These are phyloP conservation scores for Oryzaephilus surinamensis DNA, from an alignment of 1,140 invertebrate species.

Conservation along the genomic window DNA sequence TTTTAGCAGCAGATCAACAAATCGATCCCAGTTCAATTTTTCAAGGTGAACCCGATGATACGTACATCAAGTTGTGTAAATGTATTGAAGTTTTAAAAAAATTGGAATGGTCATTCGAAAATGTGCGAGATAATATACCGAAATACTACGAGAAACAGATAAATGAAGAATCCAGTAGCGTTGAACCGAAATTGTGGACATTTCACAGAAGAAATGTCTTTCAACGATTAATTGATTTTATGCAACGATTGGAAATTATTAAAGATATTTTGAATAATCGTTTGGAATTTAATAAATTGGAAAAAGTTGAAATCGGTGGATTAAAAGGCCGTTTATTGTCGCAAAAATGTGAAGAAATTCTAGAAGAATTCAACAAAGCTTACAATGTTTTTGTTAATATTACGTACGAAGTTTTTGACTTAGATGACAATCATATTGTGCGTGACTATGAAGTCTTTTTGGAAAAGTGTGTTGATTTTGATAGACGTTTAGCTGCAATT, in stretches of 20 bases:
- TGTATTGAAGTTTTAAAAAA: slow-evolving; percentile 40
- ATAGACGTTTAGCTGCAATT: slow-evolving; percentile 62
- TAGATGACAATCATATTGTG: slow-evolving; percentile 54
- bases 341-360: slow-evolving; percentile 41
- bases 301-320: slow-evolving; percentile 76
- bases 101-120: slow-evolving; percentile 38
- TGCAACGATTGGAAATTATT: slow-evolving; percentile 47
- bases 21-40: slow-evolving; percentile 54
- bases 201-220: slow-evolving; percentile 65
- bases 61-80: slow-evolving; percentile 40
- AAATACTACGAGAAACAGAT: slow-evolving; percentile 42
- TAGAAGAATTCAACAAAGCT: slow-evolving; percentile 58
- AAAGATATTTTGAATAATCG: slow-evolving; percentile 61
- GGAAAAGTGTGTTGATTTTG: slow-evolving; percentile 49
- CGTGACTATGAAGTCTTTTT: slow-evolving; percentile 51
- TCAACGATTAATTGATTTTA: slow-evolving; percentile 55
- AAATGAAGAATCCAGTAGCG: too few relatives aligned
- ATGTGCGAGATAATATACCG: slow-evolving; percentile 43
- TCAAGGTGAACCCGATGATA: slow-evolving; percentile 59
- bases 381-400: slow-evolving; percentile 60
- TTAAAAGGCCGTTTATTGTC: slow-evolving; percentile 57
- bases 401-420: slow-evolving; percentile 56
- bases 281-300: slow-evolving; percentile 73
- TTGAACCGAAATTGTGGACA: slow-evolving; percentile 55
- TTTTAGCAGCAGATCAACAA: slow-evolving; percentile 46